Evolutionary conservation across 1,140 invertebrate genomes (phyloP).

Genomic region (Cryptotermes secundus): DNA sequence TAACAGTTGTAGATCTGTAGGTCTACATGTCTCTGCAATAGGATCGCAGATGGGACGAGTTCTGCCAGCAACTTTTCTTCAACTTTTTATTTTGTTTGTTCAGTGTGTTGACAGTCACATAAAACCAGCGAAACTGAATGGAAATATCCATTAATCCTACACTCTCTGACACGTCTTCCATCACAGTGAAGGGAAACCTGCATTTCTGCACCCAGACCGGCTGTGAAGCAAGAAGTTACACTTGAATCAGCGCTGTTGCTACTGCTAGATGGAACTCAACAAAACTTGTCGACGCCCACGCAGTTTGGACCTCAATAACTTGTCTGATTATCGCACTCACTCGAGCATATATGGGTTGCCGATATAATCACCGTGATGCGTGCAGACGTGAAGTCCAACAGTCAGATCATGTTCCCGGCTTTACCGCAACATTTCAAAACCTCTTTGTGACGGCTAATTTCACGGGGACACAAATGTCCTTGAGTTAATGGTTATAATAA

Average conservation of each 20-base stretch:
- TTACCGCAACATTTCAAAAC: background rate
- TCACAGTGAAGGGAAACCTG: no score
- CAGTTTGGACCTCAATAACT: background rate
- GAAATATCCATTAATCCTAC: no score
- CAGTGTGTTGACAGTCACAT: no score
- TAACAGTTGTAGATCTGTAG: no score
- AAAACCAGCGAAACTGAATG: no score
- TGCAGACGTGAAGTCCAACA: background rate
- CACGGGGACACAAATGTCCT: background rate
- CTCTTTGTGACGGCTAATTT: background rate
- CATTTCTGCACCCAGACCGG: no score
- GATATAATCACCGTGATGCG: background rate
- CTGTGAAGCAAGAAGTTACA: no score
- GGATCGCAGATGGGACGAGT: no score
- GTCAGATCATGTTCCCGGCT: background rate
- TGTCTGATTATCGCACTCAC: background rate
- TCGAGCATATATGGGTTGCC: background rate
- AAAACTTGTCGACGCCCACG: background rate
- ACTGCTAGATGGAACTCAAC: background rate
- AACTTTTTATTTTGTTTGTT: no score
- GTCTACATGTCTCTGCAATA: no score
- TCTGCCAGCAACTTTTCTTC: no score
- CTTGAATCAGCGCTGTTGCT: background rate
- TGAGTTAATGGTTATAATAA: background rate
- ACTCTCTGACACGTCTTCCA: no score